phyloP scores from a whole-genome alignment of 2,797 vertebrate species.

The Typhlichthys subterraneus region DNA sequence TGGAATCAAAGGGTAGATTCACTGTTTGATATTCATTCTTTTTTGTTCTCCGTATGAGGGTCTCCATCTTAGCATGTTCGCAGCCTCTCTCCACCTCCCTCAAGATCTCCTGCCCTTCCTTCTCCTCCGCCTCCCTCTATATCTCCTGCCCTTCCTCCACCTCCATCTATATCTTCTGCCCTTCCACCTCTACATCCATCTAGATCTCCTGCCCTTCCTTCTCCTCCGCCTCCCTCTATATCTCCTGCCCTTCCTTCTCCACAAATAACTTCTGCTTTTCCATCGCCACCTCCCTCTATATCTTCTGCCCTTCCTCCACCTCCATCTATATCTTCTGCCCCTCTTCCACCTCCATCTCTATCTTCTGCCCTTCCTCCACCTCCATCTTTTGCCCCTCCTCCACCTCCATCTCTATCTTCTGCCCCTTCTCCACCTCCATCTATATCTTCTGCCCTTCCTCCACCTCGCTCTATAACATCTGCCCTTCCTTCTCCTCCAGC shows the following conservation, averaged over 20 bases:
- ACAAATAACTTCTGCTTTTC: too few species aligned
- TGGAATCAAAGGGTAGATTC: too few species aligned
- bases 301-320: not conserved
- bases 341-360: not conserved
- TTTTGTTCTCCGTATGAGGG: too few species aligned
- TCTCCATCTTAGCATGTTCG: not conserved
- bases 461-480: not conserved
- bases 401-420: not conserved
- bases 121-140: not conserved
- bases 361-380: not conserved
- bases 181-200: not conserved
- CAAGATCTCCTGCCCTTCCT: not conserved
- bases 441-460: not conserved
- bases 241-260: constrained; percentile 10
- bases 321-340: not conserved
- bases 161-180: not conserved
- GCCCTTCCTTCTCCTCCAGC: constrained; percentile 14
- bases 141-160: not conserved
- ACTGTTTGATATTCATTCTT: too few species aligned
- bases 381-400: not conserved
- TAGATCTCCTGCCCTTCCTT: not conserved
- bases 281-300: too few species aligned
- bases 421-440: not conserved
- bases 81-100: not conserved
- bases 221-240: not conserved